Base-by-base conservation (phyloP, 2,797 vertebrate genomes). In the Lagodon rhomboides region DNA sequence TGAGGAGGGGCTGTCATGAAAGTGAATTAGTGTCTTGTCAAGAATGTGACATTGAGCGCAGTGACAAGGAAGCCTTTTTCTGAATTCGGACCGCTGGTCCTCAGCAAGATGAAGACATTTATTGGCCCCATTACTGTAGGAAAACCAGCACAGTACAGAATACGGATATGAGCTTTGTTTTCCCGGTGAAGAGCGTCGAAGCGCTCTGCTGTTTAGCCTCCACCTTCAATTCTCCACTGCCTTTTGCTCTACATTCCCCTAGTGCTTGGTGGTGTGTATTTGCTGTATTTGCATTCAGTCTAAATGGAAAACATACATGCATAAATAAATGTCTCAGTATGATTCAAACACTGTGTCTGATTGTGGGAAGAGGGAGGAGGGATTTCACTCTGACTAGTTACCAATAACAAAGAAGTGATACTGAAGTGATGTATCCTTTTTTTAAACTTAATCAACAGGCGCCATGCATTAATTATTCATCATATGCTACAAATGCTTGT, bases 241-340 rank as follows among this genome's bases (percentile, higher is more conserved):
- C 86, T 81, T 86, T 85, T 86, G 89, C 93, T 94, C 89, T 89
- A 91, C 91, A 91, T 92, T 79, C 92, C 93, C 87, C 92, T 95
- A 95, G 95, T 97, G 96, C 97, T 98, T 94, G 82, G 96, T 98
- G 96, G 95, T 96, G 96, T 97, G 96, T 96, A 96, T 96, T 97
- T 97, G 96, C 96, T 97, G 97, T 97, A 97, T 96, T 97, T 97
- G 97, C 97, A 98, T 95, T 97, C 94, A 95, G 95, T 97, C 95
- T 96, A 95, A 97, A 97, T 97, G 96, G 96, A 97, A 97, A 92
- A 95, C 91, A 93, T 94, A 92, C 89, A 92, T 89, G 90, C 94
- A 94, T 94, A 89, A 96, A 95, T 95, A 98, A 97, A 98, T 96
- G 96, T 97, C 86, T 94, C 88, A 83, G 88, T 93, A 91, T 87